Percentiles rank a stretch among this genome's conserved stretches.
Evolutionary conservation across 1,140 invertebrate species (phyloP).

Genomic region (Calycopis cecrops): DNA sequence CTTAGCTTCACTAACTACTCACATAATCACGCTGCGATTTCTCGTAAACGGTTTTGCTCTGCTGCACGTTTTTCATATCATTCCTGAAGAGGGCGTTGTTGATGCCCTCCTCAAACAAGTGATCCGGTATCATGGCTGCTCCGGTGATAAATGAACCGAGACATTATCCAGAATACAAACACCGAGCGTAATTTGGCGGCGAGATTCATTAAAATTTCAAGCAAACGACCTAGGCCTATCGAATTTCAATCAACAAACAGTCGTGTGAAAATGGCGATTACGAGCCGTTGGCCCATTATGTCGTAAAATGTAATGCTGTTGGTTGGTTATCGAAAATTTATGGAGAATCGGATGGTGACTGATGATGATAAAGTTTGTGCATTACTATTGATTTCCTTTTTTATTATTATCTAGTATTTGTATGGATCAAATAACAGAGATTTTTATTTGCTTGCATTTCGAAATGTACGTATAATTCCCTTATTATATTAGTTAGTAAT

Average conservation of each 20-base stretch:
- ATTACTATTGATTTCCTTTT: too few relatives aligned
- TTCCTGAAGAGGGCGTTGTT: constrained; percentile 44
- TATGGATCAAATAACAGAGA: too few relatives aligned
- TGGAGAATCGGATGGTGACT: too few relatives aligned
- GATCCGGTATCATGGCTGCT: constrained; percentile 44
- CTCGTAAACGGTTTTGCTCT: constrained; percentile 41
- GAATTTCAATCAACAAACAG: constrained; percentile 39
- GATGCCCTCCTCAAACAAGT: constrained; percentile 59
- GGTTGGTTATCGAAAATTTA: neutral
- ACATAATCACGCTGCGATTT: constrained; percentile 60
- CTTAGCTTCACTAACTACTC: too few relatives aligned
- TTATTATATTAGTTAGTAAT: too few relatives aligned
- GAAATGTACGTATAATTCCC: too few relatives aligned
- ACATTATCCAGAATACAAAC: constrained; percentile 49
- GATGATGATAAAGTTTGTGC: too few relatives aligned
- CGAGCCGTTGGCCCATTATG: neutral
- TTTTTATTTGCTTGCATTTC: too few relatives aligned
- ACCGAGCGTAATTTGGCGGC: constrained; percentile 37
- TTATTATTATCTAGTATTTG: too few relatives aligned
- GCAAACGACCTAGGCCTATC: constrained; percentile 42
- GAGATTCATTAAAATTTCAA: constrained; percentile 57
- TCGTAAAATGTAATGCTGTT: neutral
- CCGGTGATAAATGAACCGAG: constrained; percentile 13
- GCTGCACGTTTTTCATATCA: constrained; percentile 56
- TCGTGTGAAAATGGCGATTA: constrained; percentile 2